A percentile compares a stretch with the other conserved stretches of the same genome.
phyloP scores from a whole-genome alignment of 2,888 invertebrate genomes.

The Callinectes sapidus region DNA sequence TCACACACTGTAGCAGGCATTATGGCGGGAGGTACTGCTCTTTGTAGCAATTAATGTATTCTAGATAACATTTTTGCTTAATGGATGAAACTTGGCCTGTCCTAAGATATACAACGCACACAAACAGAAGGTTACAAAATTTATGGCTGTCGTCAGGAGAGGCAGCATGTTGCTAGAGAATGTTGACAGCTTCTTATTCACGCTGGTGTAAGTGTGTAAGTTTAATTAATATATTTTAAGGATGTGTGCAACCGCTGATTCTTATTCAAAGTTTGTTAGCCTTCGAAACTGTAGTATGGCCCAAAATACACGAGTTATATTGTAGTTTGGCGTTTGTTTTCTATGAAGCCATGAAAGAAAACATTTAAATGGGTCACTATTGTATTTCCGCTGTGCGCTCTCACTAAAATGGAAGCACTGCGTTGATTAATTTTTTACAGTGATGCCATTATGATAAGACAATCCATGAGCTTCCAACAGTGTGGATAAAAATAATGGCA shows the following conservation, averaged over 20 bases:
- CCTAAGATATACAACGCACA: neutral
- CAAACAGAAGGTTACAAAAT: neutral
- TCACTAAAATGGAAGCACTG: neutral
- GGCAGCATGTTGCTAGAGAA: neutral
- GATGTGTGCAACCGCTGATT: neutral
- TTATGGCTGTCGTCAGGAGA: neutral
- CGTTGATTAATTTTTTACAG: neutral
- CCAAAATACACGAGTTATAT: neutral
- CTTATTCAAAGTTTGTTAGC: neutral
- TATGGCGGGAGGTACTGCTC: neutral
- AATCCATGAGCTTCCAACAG: neutral
- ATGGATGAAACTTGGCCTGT: neutral
- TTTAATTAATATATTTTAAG: neutral
- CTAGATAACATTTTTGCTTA: neutral
- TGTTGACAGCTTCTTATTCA: neutral
- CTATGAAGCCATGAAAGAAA: neutral
- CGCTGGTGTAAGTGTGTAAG: neutral
- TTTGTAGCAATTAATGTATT: neutral
- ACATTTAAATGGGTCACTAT: neutral
- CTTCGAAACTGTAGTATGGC: neutral
- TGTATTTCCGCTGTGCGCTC: neutral
- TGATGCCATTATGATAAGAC: neutral
- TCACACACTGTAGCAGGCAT: neutral
- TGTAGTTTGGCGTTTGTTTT: neutral
- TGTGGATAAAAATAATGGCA: neutral